Base-by-base conservation (phyloP, 2,113 vertebrate genomes). In the Leucosticte australis region DNA sequence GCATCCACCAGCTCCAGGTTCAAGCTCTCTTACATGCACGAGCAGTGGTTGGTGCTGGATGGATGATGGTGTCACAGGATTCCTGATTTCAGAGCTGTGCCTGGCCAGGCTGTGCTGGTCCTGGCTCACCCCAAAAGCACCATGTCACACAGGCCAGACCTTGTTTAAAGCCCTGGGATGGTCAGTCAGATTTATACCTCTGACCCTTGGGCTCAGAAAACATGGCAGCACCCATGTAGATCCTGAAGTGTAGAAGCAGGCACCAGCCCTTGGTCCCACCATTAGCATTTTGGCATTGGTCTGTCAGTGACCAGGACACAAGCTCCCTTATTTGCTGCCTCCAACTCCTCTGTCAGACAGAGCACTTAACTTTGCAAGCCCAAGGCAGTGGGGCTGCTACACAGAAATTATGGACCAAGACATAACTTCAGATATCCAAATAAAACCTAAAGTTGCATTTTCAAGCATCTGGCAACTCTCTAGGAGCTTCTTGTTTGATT, bases 21-120 rank as follows among this genome's bases (percentile, higher is more conserved):
- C 46, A 75, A 75, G 30, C 47, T 74, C 44, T 68, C 5, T 7
- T 6, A 30, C 2, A 5, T 0, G 0, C 1, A 16, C 0, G 2
- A 67, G 46, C 3, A 7, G 21, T 39, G 52, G 16, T 11, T 13
- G 17, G 42, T 12, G 12, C 73, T 31, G n/a, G 31, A 22, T 6
- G 7, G 15, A 16, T 13, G 13, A 55, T 19, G 21, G n/a, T 56
- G 27, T 55, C 16, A n/a, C 30, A 11, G 55, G 10, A 55, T 49
- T 21, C 30, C 37, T 3, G 1, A 35, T 59, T 68, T 41, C 59
- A 41, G n/a, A 77, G 53, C 57, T 35, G n/a, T 39, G 73, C 37
- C 62, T 73, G 68, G 37, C 16, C 14, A 47, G 68, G 53, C 68
- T 73, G 53, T 11, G 8, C 73, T 77, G 74, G 69, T 17, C 35